Percentiles rank a stretch among this genome's conserved stretches.
Evolutionary conservation across 2,797 vertebrate species (phyloP).

Genomic region (Coendou prehensilis): DNA sequence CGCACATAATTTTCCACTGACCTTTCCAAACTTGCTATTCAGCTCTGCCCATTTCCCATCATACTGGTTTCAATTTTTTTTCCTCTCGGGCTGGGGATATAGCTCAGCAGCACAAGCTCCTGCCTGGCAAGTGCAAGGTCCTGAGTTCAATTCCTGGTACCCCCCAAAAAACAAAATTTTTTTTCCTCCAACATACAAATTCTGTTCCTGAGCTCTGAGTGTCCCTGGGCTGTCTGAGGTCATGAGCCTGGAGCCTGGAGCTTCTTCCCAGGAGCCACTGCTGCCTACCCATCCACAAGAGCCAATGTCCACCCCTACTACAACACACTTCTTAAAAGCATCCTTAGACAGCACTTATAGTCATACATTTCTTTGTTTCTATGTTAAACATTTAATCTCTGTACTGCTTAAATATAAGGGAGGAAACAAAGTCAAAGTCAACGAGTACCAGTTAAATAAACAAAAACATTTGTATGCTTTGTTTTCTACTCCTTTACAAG

Average conservation of each 20-base stretch:
- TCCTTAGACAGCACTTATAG: neutral
- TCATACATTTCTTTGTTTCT: neutral
- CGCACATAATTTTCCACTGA: neutral
- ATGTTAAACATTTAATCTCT: neutral
- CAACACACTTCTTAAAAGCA: neutral
- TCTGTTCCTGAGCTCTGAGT: neutral
- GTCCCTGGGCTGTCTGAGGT: neutral
- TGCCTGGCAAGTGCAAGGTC: no score
- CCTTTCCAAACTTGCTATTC: neutral
- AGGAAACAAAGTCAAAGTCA: neutral
- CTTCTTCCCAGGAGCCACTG: accelerated
- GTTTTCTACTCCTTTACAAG: neutral
- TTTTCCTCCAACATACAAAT: neutral
- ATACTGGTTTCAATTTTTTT: neutral
- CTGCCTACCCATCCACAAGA: no score
- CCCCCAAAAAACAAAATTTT: no score
- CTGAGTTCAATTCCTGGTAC: no score
- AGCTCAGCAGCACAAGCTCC: no score
- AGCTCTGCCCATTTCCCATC: neutral
- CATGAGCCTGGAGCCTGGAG: accelerated
- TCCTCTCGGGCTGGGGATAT: no score
- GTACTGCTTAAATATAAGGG: no score
- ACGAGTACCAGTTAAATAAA: neutral
- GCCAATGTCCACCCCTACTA: accelerated
- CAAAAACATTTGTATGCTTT: neutral